These are phyloP conservation scores for Aix galericulata DNA, from an alignment of 2,113 vertebrate species.

Conservation along the genomic window DNA sequence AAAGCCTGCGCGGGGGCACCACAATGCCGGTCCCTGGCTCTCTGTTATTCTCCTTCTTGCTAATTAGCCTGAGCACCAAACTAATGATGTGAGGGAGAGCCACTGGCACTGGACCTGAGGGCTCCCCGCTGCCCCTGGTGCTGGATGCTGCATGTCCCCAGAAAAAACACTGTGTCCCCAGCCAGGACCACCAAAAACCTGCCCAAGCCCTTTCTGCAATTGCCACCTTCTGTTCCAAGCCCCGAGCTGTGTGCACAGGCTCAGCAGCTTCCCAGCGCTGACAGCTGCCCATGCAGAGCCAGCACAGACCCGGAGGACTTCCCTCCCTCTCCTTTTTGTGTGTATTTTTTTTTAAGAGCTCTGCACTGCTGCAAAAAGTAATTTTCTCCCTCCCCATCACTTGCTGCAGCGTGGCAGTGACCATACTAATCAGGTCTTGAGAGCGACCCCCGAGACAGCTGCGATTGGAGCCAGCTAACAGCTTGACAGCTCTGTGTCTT, in stretches of 20 bases:
- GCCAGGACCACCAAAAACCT: neutral
- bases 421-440: neutral
- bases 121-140: neutral
- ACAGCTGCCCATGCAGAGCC: neutral
- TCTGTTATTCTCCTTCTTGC: rapidly evolving
- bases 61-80: neutral
- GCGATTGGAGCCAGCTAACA: neutral
- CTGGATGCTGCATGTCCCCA: rapidly evolving
- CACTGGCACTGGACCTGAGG: rapidly evolving
- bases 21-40: neutral
- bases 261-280: neutral
- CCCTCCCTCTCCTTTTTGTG: neutral
- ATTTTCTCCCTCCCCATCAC: neutral
- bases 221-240: neutral
- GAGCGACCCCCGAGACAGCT: rapidly evolving
- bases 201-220: neutral
- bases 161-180: rapidly evolving
- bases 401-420: neutral
- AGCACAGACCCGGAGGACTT: neutral
- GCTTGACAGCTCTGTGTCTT: neutral
- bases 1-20: rapidly evolving
- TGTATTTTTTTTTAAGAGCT: neutral
- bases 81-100: neutral
- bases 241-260: neutral
- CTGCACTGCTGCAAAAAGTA: neutral